These are phyloP conservation scores for Uria aalge DNA, from an alignment of 2,113 vertebrate genomes.

Conservation along the genomic window DNA sequence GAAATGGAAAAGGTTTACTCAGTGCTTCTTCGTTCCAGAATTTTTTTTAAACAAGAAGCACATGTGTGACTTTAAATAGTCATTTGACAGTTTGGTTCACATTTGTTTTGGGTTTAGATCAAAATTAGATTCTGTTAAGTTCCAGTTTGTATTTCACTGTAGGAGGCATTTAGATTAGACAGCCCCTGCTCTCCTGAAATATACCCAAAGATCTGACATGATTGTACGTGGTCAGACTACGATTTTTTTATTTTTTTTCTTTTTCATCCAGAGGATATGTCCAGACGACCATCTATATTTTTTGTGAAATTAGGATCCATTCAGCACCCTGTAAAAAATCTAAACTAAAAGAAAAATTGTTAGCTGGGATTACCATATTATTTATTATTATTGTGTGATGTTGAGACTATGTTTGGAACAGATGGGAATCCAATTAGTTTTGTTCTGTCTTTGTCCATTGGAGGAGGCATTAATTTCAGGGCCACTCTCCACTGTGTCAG, in stretches of 20 bases:
- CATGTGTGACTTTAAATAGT: background rate
- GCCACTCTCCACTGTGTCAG: conserved; percentile 39
- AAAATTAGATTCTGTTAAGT: background rate
- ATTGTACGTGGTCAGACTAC: background rate
- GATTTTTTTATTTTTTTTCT: background rate
- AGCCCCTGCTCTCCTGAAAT: background rate
- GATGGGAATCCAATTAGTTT: conserved; percentile 70
- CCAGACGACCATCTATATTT: background rate
- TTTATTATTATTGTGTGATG: conserved; percentile 44
- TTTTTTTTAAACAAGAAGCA: background rate
- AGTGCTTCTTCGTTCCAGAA: background rate
- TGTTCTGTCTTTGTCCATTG: conserved; percentile 56
- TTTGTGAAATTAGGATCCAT: background rate
- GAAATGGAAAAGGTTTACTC: background rate
- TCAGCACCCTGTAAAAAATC: background rate
- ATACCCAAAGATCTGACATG: background rate
- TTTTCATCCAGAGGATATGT: background rate
- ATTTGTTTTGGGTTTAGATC: background rate
- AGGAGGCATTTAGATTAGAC: background rate
- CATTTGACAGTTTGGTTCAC: background rate
- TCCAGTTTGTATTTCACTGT: background rate
- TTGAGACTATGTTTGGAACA: conserved; percentile 62
- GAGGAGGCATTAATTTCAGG: conserved; percentile 66
- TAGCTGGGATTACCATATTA: conserved; percentile 37
- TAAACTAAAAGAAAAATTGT: conserved; percentile 38